Base-by-base conservation (phyloP, 2,113 vertebrate genomes). In the Tragelaphus scriptus region DNA sequence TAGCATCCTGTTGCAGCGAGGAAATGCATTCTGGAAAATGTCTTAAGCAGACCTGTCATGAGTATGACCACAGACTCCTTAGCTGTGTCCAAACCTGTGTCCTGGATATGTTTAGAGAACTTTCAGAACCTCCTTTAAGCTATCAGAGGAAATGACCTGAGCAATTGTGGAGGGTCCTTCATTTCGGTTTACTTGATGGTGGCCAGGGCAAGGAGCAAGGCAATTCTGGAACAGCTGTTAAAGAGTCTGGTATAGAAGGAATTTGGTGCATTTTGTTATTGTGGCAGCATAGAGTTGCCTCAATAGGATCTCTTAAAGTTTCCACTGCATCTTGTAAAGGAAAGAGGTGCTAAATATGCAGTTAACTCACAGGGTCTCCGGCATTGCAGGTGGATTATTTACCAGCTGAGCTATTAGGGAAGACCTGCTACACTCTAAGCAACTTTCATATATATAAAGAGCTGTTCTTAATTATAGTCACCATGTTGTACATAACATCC, bases 41-140 rank as follows among this genome's bases (percentile, higher is more conserved):
- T 98, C 95, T 97, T 91, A 90, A 96, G 89, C 95, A 96, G 91
- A 85, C 63, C 96, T 95, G 96, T 97, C 96, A 96, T 7, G 86
- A 85, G 36, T 25, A 3, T 23, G 85, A 96, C 79, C 87, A 77
- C 86, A 97, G 77, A 53, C 53, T 85, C 71, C 80, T 96, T 68
- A 40, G 58, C 94, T 90, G n/a, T 80, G 71, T 97, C 85, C 95
- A 96, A 89, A 93, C 53, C 96, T 95, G 58, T 94, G 55, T 65
- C 23, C 0, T 16, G 63, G n/a, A 23, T 51, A 51, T 89, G 58
- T 84, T 90, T 88, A 95, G 94, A 97, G 85, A 97, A 55, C 40
- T 94, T 85, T 97, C 93, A 94, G 95, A 93, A 75, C 82, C 56
- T 71, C 84, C 7, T 28, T 15, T 21, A 49, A 82, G 59, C 86